A percentile compares a stretch with the other conserved stretches of the same genome.
These are phyloP conservation scores for Mesochorus sp. DNA, from an alignment of 2,888 invertebrate species.

Conservation along the genomic window DNA sequence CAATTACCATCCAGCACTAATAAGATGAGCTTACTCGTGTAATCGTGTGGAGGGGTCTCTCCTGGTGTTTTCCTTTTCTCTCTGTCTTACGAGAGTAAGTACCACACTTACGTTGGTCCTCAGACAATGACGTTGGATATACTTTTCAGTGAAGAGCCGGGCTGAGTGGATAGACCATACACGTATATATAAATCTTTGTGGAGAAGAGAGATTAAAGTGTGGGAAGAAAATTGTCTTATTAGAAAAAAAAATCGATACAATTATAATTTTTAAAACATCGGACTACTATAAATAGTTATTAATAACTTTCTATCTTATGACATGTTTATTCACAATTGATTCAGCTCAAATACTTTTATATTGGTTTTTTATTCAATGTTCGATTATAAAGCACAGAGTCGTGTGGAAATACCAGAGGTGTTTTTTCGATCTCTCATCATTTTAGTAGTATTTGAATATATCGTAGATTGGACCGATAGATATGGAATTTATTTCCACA, in stretches of 20 bases:
- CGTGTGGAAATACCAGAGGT: neutral
- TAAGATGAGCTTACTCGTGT: constrained; percentile 53
- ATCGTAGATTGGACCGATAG: constrained; percentile 35
- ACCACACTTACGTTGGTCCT: constrained; percentile 42
- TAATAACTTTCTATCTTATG: too few relatives aligned
- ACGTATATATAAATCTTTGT: neutral
- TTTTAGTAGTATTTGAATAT: constrained; percentile 15
- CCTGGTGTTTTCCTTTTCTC: neutral
- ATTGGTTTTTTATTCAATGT: too few relatives aligned
- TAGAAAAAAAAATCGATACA: neutral
- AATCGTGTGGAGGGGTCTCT: constrained; percentile 42
- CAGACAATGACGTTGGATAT: constrained; percentile 27
- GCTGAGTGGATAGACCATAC: neutral
- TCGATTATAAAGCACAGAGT: too few relatives aligned
- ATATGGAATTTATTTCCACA: constrained; percentile 30
- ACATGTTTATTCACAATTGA: too few relatives aligned
- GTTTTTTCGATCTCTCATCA: constrained; percentile 1
- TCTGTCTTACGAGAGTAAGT: constrained; percentile 21
- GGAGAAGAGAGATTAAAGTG: neutral
- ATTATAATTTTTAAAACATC: too few relatives aligned
- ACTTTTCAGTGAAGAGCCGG: constrained; percentile 6
- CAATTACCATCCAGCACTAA: constrained; percentile 61
- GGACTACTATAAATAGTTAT: neutral
- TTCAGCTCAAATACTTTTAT: too few relatives aligned
- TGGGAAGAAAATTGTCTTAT: neutral